Conservation (phyloP, 37 sponge, comb jelly and placozoan species). For the Diacarnus erythraeanus region DNA sequence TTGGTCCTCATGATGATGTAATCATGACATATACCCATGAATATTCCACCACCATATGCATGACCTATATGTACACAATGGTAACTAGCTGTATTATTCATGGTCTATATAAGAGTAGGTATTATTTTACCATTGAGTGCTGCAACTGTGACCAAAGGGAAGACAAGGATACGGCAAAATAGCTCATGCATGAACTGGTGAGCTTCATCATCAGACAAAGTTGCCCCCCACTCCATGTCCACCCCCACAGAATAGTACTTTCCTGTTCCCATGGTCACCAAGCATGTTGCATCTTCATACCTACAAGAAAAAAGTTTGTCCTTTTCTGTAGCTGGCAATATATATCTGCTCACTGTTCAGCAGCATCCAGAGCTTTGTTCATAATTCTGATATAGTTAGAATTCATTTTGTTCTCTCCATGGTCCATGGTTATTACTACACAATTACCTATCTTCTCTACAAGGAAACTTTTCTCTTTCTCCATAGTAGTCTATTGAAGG, state of each 20-base stretch:
- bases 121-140: constrained; percentile 72
- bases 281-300: constrained; percentile 41
- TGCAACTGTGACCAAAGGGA: constrained; percentile 78
- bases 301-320: constrained; percentile 4
- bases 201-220: not conserved
- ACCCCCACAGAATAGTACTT: constrained; percentile 71
- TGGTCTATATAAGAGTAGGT: not conserved
- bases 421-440: constrained; percentile 46
- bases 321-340: not conserved
- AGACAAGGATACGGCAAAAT: constrained; percentile 44
- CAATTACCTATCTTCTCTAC: constrained; percentile 39
- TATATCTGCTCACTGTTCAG: constrained; percentile 41
- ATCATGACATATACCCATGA: constrained; percentile 71
- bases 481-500: too few species aligned
- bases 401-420: constrained; percentile 62
- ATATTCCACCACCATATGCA: constrained; percentile 67
- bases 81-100: too few species aligned
- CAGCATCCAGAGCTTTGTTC: constrained; percentile 49
- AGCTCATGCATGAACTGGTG: constrained; percentile 6
- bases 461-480: constrained; percentile 7
- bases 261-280: constrained; percentile 75
- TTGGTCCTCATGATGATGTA: constrained; percentile 61
- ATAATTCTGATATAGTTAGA: constrained; percentile 31
- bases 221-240: constrained; percentile 33
- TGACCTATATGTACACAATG: too few species aligned